Evolutionary conservation across 23 tunicate species (phyloP), one percentile per base, ranked within the genome.

Genomic region (Phallusia fumigata): DNA sequence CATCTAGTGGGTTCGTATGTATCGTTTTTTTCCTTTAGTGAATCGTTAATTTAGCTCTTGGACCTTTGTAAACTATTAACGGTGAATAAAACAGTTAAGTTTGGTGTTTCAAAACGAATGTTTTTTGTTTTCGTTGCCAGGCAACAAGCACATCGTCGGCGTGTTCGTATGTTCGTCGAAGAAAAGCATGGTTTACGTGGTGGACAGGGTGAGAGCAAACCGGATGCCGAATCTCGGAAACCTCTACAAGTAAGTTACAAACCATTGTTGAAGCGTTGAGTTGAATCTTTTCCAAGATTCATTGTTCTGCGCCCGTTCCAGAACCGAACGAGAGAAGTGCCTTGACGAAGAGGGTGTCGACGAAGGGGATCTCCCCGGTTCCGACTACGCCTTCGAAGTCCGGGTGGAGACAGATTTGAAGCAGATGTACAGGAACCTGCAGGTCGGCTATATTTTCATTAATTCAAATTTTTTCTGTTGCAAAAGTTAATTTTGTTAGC

Each of bases 171-270:
- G 86, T 35, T 36, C 91, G 13, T 22, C 95, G 18, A 76, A 65
- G 47, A 95, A 95, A 52, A 76, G 90, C 78, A 78, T 83, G 64
- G 86, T 95, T 24, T 90, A 81, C 75, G 85, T 95, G n/a, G 91
- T 86, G 28, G 99, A 90, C 81, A 84, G 91, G 2, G 95, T 80
- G 32, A 79, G 99, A 33, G 86, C 77, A 10, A 95, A 95, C 83
- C 69, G 91, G n/a, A 80, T 95, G 95, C 95, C 99, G 21, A 89
- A 95, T 78, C 79, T 95, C 53, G 79, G 36, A 31, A 81, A 75
- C 30, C 52, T 84, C 21, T 95, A 89, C 89, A 95, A 84, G 97
- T 93, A 30, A 13, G 85, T 58, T 11, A 6, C 3, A 5, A 21
- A 58, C 69, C 13, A n/a, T n/a, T n/a, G n/a, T n/a, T n/a, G n/a